Evolutionary conservation across 1,140 invertebrate species (phyloP), one percentile per base, ranked within the genome.

Genomic region (Cardiocondyla obscurior): DNA sequence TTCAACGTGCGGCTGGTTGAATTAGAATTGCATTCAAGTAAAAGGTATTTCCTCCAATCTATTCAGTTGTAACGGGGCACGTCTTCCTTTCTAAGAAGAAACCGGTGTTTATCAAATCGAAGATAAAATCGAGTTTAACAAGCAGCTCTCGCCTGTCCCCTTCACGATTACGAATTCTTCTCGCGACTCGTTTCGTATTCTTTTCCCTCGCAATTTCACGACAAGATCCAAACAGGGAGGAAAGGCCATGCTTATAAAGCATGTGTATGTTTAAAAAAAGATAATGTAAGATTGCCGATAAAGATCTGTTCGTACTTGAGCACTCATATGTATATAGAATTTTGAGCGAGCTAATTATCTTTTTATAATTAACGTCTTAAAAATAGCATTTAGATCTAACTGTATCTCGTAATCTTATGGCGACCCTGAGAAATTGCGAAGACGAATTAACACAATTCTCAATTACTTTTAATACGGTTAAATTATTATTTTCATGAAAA

Each of bases 151-250:
- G 42, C 1, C 16, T 55, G 33, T 53, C 51, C 14, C 14, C 2
- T 19, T 33, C 6, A 12, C 33, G 72, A 90, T 90, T 89, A 85
- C 42, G 65, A 79, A 91, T 90, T 90, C 89, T 64, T 81, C 49
- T 83, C 85, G 73, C 85, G 64, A 64, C 25, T 51, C 64, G 65
- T 88, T 86, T 81, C 79, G 72, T 77, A 57, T 81, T 67, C 82
- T 28, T 30, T n/a, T 44, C 10, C 53, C 33, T 51, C 46, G 39
- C 62, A 60, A 82, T 82, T 83, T 53, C 12, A 22, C 16, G 8
- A 42, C 57, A 70, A 42, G 53, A 62, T 74, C 46, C 28, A 58
- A 81, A 57, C 19, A 25, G n/a, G 42, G 19, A 55, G 46, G 8
- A 33, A 25, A n/a, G 39, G n/a, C 44, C 28, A 16, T 36, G 36